These are phyloP conservation scores for Strix uralensis DNA, from an alignment of 2,113 vertebrate genomes.

Conservation along the genomic window DNA sequence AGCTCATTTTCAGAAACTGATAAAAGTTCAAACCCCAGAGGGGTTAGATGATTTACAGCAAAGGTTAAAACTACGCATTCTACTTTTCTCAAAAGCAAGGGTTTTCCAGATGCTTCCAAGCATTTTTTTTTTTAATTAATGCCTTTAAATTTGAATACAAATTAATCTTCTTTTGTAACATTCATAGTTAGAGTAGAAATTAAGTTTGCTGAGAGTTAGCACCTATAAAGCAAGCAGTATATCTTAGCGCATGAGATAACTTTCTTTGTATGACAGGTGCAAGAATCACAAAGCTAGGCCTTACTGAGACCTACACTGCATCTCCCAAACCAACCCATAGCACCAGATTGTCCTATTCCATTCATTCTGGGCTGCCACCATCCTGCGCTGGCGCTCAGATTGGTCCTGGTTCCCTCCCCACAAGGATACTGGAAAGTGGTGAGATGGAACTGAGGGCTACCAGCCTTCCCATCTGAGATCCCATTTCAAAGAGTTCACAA, in stretches of 20 bases:
- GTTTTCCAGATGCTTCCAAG: constrained; percentile 8
- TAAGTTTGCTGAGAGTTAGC: neutral
- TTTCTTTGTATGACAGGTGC: neutral
- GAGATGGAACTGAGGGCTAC: neutral
- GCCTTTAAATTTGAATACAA: neutral
- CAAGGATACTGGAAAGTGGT: neutral
- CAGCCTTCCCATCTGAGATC: neutral
- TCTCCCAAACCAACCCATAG: neutral
- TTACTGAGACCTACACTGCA: neutral
- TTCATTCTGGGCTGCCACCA: neutral
- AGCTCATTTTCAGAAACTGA: constrained; percentile 73
- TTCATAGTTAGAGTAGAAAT: neutral
- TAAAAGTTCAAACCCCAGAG: constrained; percentile 69
- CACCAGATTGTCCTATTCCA: neutral
- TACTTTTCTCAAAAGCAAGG: neutral
- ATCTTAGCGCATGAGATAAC: neutral
- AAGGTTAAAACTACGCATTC: constrained; percentile 59
- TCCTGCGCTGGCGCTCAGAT: accelerated
- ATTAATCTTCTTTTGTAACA: neutral
- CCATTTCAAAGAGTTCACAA: neutral
- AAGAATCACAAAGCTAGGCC: neutral
- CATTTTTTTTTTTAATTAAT: neutral
- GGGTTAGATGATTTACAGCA: constrained; percentile 62
- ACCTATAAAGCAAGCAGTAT: neutral
- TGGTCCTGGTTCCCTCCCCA: neutral